phyloP scores from a whole-genome alignment of 2,888 invertebrate genomes.

The Ptychoptera albimana region DNA sequence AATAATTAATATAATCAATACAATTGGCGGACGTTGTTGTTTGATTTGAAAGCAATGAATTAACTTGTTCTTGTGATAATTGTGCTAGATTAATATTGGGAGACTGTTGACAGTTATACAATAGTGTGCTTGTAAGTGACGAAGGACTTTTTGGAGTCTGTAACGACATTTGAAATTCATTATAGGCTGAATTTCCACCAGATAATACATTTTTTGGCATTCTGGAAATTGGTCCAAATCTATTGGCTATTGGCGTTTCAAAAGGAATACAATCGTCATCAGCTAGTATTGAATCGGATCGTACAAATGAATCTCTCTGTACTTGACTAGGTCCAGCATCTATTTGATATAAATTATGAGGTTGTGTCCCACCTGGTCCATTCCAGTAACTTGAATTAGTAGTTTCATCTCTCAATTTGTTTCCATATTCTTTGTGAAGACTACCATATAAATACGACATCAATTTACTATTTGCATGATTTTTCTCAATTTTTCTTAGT shows the following conservation, averaged over 20 bases:
- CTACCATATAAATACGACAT: neutral
- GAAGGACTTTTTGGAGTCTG: too few species aligned
- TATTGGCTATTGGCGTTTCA: slow-evolving; percentile 42
- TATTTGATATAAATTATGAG: slow-evolving; percentile 10
- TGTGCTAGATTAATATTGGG: too few species aligned
- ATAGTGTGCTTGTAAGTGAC: too few species aligned
- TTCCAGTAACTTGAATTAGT: neutral
- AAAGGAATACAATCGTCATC: slow-evolving; percentile 50
- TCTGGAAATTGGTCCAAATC: slow-evolving; percentile 53
- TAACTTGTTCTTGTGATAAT: too few species aligned
- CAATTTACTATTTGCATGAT: neutral
- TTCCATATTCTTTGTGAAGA: too few species aligned
- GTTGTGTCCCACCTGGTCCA: slow-evolving; percentile 7
- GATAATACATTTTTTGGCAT: slow-evolving; percentile 12
- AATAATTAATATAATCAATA: neutral
- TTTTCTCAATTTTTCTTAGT: neutral
- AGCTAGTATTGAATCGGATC: slow-evolving; percentile 38
- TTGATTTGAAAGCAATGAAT: neutral
- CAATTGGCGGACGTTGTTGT: neutral
- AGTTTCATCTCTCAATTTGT: slow-evolving; percentile 1
- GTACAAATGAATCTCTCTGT: slow-evolving; percentile 24
- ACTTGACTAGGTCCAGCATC: slow-evolving; percentile 7
- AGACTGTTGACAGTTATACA: too few species aligned
- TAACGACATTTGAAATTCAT: too few species aligned
- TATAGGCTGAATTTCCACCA: too few species aligned